Evolutionary conservation across 2,113 vertebrate species (phyloP).

Genomic region (Saguinus imperator): DNA sequence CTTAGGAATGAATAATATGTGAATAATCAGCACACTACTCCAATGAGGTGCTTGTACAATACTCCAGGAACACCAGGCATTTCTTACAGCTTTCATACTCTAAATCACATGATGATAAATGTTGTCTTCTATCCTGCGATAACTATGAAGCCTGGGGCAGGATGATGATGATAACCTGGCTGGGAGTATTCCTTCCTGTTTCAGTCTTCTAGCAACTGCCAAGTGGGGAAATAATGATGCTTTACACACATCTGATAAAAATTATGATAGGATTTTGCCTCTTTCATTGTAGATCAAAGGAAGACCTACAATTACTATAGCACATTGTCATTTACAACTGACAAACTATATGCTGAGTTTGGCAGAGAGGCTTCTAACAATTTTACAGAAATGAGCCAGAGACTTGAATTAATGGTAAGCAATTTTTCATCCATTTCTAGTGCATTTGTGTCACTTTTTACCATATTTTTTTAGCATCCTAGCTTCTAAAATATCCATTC

Average conservation of each 20-base stretch:
- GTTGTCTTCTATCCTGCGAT: not conserved
- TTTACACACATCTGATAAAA: conserved; percentile 10
- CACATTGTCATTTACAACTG: conserved; percentile 72
- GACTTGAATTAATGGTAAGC: conserved; percentile 76
- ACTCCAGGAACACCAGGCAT: not conserved
- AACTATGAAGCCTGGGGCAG: not conserved
- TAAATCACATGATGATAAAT: not conserved
- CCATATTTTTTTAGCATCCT: not conserved
- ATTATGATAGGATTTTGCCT: conserved; percentile 26
- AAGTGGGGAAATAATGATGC: not conserved
- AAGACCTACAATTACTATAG: conserved; percentile 73
- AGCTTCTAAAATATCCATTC: not conserved
- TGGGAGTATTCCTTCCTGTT: not conserved
- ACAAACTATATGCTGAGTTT: conserved; percentile 69
- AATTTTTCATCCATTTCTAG: not conserved
- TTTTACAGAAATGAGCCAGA: conserved; percentile 78
- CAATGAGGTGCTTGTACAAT: not conserved
- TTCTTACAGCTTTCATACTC: not conserved
- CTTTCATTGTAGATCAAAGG: conserved; percentile 62
- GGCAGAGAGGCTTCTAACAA: conserved; percentile 73
- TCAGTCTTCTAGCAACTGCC: not conserved
- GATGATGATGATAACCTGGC: not conserved
- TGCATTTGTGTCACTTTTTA: not conserved
- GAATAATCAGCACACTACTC: conserved; percentile 9
- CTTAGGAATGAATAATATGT: not conserved